phyloP scores from a whole-genome alignment of 2,797 vertebrate species.

The Malacoctenus gilli region DNA sequence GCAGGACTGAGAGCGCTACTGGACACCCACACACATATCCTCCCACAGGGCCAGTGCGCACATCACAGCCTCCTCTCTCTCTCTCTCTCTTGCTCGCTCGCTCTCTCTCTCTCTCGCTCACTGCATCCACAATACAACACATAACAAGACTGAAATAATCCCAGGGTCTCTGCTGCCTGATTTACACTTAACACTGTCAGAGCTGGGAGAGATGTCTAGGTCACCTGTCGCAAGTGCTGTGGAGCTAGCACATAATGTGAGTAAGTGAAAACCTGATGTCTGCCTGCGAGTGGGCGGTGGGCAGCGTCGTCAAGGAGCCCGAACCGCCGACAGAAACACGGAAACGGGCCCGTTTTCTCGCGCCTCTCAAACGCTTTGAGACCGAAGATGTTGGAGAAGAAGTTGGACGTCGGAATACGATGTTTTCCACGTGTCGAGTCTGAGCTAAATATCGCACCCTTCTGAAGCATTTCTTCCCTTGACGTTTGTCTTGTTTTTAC shows the following conservation, averaged over 20 bases:
- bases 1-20: slow-evolving; percentile 68
- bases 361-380: too few species aligned
- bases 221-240: slow-evolving; percentile 54
- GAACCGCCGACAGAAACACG: not conserved
- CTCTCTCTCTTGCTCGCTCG: slow-evolving; percentile 21
- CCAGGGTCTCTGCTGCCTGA: slow-evolving; percentile 49
- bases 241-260: slow-evolving; percentile 39
- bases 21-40: slow-evolving; percentile 78
- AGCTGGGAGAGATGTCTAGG: slow-evolving; percentile 51
- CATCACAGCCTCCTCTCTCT: slow-evolving; percentile 60
- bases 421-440: too few species aligned
- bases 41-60: slow-evolving; percentile 73
- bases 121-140: slow-evolving; percentile 42
- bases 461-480: too few species aligned
- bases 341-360: too few species aligned
- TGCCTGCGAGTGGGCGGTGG: slow-evolving; percentile 44
- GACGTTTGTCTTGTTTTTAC: too few species aligned
- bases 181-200: slow-evolving; percentile 60
- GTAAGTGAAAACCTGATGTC: slow-evolving; percentile 40
- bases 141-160: slow-evolving; percentile 55
- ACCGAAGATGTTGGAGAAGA: too few species aligned
- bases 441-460: too few species aligned
- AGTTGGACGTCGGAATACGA: too few species aligned
- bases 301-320: slow-evolving; percentile 10
- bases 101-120: slow-evolving; percentile 30